phyloP scores from a whole-genome alignment of 2,888 invertebrate species.

The Tethea ocularis region DNA sequence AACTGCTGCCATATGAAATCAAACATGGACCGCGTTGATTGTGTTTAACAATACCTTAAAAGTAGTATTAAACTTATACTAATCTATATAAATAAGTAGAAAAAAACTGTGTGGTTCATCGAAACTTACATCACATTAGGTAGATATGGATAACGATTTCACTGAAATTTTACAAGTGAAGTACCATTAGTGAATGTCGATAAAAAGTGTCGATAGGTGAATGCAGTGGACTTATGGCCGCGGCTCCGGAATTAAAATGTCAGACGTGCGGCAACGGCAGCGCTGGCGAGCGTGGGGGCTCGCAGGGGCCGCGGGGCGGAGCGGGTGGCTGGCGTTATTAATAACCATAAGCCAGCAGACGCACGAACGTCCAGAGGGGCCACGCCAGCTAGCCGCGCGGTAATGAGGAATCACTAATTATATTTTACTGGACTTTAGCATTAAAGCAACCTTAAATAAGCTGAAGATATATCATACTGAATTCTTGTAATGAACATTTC shows the following conservation, averaged over 20 bases:
- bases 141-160: not conserved
- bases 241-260: constrained; percentile 82
- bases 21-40: not conserved
- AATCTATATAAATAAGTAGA: not conserved
- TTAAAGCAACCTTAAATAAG: constrained; percentile 69
- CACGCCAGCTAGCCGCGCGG: constrained; percentile 69
- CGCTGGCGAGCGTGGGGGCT: constrained; percentile 66
- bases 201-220: constrained; percentile 43
- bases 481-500: constrained; percentile 33
- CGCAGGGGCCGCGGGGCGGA: constrained; percentile 53
- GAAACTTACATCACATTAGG: not conserved
- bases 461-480: constrained; percentile 45
- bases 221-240: constrained; percentile 67
- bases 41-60: not conserved
- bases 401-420: constrained; percentile 84
- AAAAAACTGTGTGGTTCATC: not conserved
- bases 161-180: constrained; percentile 48
- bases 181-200: constrained; percentile 62
- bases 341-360: constrained; percentile 84
- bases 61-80: not conserved
- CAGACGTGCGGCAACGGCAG: constrained; percentile 80
- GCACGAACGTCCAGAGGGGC: constrained; percentile 84
- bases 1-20: not conserved
- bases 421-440: constrained; percentile 81
- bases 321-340: constrained; percentile 76